Conservation (phyloP, 2,888 invertebrate species). For the Polietes domitor region DNA sequence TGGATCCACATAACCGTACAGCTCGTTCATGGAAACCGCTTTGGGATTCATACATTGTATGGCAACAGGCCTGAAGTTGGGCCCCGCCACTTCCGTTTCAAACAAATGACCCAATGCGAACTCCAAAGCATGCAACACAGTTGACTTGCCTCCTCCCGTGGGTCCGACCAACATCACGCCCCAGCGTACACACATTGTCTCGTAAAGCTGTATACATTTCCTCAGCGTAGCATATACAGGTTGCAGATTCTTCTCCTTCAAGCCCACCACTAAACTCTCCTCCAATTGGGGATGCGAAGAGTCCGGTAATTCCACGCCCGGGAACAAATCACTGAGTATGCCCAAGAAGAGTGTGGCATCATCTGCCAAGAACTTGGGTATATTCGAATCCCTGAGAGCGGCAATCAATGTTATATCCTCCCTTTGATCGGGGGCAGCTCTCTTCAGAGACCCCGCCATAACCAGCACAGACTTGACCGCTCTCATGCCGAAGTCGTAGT, state of each 20-base stretch:
- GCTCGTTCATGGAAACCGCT: constrained; percentile 91
- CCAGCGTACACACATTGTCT: constrained; percentile 95
- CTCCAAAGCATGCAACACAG: constrained; percentile 88
- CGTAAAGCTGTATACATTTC: constrained; percentile 89
- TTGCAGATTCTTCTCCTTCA: constrained; percentile 84
- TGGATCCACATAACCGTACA: constrained; percentile 92
- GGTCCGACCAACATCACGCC: constrained; percentile 96
- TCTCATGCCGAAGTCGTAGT: constrained; percentile 96
- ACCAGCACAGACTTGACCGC: constrained; percentile 96
- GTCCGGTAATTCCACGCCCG: constrained; percentile 89
- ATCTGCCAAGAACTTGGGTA: constrained; percentile 93
- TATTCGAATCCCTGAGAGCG: constrained; percentile 93
- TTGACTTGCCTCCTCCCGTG: constrained; percentile 92
- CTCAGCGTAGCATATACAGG: constrained; percentile 81
- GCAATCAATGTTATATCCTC: constrained; percentile 93
- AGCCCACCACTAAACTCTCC: constrained; percentile 83
- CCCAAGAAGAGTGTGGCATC: constrained; percentile 93
- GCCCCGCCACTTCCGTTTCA: constrained; percentile 83
- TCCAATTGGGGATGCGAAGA: constrained; percentile 90
- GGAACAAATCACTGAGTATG: constrained; percentile 94
- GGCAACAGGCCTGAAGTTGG: constrained; percentile 87
- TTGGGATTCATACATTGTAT: constrained; percentile 94
- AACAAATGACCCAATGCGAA: constrained; percentile 86
- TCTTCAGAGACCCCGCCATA: constrained; percentile 94
- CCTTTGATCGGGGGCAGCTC: constrained; percentile 90